Evolutionary conservation across 92 coral and sea anemone genomes (phyloP).

Genomic region (Metridium senile): DNA sequence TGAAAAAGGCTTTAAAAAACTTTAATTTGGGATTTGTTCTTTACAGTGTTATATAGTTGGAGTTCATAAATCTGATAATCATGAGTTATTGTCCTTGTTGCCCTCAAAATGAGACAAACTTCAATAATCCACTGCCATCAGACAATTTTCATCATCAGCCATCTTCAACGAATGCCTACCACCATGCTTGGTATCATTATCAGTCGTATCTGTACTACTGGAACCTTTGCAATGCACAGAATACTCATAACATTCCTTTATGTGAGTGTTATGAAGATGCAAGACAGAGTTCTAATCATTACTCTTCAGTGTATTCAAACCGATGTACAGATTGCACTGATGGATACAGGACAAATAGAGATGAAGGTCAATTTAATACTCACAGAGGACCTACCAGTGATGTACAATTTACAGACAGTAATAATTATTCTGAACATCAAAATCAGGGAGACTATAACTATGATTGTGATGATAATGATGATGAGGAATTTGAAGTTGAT

Average conservation of each 20-base stretch:
- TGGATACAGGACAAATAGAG: background rate
- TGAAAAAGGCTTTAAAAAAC: background rate
- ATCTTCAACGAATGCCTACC: too few relatives aligned
- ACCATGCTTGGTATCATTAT: slow-evolving; percentile 27
- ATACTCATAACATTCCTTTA: background rate
- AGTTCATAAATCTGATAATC: background rate
- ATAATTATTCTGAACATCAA: background rate
- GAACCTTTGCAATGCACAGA: slow-evolving; percentile 23
- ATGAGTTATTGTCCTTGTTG: slow-evolving; percentile 14
- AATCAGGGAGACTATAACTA: background rate
- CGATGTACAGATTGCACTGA: slow-evolving; percentile 5
- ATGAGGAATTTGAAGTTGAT: slow-evolving; percentile 70
- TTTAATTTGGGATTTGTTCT: background rate
- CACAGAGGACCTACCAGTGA: background rate
- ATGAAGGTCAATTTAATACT: background rate
- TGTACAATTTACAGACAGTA: background rate
- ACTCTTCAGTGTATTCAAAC: background rate
- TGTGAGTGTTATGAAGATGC: slow-evolving; percentile 21
- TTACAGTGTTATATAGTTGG: background rate
- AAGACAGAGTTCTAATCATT: background rate
- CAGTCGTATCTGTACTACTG: slow-evolving; percentile 25
- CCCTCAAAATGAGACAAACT: background rate
- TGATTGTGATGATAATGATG: slow-evolving; percentile 11
- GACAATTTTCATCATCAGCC: too few relatives aligned
- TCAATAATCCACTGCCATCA: background rate